A percentile compares a stretch with the other conserved stretches of the same genome.
Evolutionary conservation across 2,113 vertebrate species (phyloP).

Genomic region (Mesembrinibis cayennensis): DNA sequence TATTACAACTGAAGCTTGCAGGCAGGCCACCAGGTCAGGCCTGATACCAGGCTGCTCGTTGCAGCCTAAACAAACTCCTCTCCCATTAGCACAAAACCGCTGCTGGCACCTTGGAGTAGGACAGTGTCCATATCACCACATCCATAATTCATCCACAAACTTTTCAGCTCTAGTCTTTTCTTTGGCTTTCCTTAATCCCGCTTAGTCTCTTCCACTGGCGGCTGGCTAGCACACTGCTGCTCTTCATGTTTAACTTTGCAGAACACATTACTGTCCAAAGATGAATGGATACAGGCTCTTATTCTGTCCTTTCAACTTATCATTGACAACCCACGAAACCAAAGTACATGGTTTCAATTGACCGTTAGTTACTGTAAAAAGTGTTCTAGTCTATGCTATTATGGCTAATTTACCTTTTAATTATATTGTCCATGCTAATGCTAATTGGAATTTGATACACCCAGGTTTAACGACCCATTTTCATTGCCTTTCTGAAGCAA

Average conservation of each 20-base stretch:
- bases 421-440: constrained; percentile 68
- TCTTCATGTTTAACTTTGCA: constrained; percentile 23
- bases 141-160: background rate
- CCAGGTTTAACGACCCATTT: constrained; percentile 62
- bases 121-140: background rate
- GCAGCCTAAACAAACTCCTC: background rate
- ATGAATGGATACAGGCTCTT: constrained; percentile 34
- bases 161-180: background rate
- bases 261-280: constrained; percentile 36
- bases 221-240: background rate
- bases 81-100: background rate
- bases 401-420: constrained; percentile 73
- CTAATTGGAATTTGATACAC: constrained; percentile 70
- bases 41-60: background rate
- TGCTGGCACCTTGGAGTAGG: background rate
- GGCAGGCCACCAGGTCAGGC: background rate
- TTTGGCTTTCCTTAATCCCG: background rate
- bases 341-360: constrained; percentile 63
- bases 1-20: background rate
- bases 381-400: constrained; percentile 42
- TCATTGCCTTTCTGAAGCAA: constrained; percentile 63
- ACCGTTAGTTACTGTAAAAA: constrained; percentile 67
- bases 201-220: background rate
- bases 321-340: constrained; percentile 51
- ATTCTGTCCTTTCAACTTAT: constrained; percentile 54